These are phyloP conservation scores for Aethes cnicana DNA, from an alignment of 2,888 invertebrate genomes.

Conservation along the genomic window DNA sequence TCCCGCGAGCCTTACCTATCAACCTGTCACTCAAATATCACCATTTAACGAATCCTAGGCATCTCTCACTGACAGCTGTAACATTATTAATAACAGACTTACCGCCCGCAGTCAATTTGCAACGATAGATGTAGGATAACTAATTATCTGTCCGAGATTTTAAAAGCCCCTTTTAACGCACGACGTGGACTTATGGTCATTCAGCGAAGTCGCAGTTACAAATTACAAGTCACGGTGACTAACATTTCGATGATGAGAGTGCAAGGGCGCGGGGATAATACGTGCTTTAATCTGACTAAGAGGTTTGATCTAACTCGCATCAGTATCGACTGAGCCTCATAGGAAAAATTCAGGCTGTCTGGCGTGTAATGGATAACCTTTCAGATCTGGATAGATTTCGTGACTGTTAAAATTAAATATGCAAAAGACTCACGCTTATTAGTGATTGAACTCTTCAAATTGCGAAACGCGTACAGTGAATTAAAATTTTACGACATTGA, in stretches of 20 bases:
- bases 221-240: constrained; percentile 6
- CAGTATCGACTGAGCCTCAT: constrained; percentile 12
- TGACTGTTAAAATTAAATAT: background rate
- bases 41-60: constrained; percentile 24
- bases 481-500: too few relatives aligned
- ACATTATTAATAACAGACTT: constrained; percentile 24
- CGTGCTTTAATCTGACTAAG: constrained; percentile 20
- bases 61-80: constrained; percentile 20
- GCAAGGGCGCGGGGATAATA: constrained; percentile 15
- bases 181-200: background rate
- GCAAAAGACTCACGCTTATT: too few relatives aligned
- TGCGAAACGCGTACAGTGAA: too few relatives aligned
- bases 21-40: constrained; percentile 26
- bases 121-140: constrained; percentile 1
- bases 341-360: too few relatives aligned
- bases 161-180: constrained; percentile 1
- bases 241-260: constrained; percentile 11
- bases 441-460: too few relatives aligned
- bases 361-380: too few relatives aligned
- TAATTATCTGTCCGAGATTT: constrained; percentile 6
- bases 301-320: constrained; percentile 19
- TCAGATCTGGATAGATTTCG: too few relatives aligned
- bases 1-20: constrained; percentile 2
- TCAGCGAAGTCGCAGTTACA: constrained; percentile 2
- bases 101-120: constrained; percentile 9